phyloP scores from a whole-genome alignment of 2,888 invertebrate species.

The Bimastos eiseni region DNA sequence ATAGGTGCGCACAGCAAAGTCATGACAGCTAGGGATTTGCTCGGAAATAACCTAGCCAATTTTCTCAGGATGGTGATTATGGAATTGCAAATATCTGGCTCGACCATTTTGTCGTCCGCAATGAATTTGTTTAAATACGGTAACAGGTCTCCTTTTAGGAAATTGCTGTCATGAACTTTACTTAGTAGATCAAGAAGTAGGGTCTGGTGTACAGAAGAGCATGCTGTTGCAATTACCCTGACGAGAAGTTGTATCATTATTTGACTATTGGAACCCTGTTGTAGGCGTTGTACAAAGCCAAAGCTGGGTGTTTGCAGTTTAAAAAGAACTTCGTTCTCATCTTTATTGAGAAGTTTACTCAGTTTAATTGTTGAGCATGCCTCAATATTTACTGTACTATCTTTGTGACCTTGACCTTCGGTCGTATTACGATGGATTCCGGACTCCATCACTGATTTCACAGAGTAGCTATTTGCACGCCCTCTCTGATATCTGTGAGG shows the following conservation, averaged over 20 bases:
- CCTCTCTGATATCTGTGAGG: background rate
- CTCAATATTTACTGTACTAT: background rate
- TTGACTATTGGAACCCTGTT: background rate
- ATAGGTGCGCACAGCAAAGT: background rate
- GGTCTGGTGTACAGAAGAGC: background rate
- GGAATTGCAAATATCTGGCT: background rate
- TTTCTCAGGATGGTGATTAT: background rate
- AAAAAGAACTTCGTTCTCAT: background rate
- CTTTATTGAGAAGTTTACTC: background rate
- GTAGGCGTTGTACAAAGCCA: slow-evolving; percentile 10
- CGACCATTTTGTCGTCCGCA: background rate
- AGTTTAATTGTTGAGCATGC: background rate
- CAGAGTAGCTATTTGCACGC: background rate
- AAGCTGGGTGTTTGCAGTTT: background rate
- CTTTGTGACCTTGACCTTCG: background rate
- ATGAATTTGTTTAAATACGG: background rate
- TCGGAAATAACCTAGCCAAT: background rate
- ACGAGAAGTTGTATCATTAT: background rate
- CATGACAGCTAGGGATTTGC: background rate
- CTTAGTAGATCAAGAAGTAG: background rate
- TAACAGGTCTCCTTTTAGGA: background rate
- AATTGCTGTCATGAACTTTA: background rate
- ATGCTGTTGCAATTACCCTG: background rate
- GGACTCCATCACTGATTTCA: background rate
- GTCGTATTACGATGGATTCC: background rate